Evolutionary conservation across 2,888 invertebrate species (phyloP).

Genomic region (Merodon equestris): DNA sequence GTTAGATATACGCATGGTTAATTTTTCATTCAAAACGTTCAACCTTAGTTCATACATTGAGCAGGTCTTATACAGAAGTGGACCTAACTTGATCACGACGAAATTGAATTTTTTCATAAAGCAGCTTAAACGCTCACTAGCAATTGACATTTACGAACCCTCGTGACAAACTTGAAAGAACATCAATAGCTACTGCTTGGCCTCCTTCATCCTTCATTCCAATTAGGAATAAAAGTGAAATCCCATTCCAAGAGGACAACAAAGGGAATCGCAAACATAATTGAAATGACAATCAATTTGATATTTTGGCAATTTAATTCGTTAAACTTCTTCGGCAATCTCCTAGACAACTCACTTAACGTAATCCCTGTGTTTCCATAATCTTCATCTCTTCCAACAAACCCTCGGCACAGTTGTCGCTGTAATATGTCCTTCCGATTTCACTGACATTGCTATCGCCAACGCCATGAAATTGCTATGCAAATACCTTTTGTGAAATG

Average conservation of each 20-base stretch:
- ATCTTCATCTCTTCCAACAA: background rate
- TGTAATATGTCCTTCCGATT: background rate
- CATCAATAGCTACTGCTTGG: no score
- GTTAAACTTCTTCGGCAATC: constrained; percentile 45
- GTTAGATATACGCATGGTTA: no score
- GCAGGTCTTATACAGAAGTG: no score
- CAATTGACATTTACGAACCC: no score
- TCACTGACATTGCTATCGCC: constrained; percentile 9
- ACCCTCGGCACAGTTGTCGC: background rate
- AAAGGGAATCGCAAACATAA: constrained; percentile 39
- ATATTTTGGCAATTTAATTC: constrained; percentile 63
- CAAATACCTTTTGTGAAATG: constrained; percentile 52
- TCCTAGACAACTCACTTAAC: constrained; percentile 20
- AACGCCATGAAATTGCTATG: constrained; percentile 59
- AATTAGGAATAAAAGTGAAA: no score
- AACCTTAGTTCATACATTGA: no score
- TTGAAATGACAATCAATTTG: constrained; percentile 64
- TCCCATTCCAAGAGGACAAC: background rate
- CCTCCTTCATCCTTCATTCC: no score
- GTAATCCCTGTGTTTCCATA: constrained; percentile 34
- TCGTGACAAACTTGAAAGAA: no score
- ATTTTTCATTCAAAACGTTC: no score
- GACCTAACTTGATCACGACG: no score
- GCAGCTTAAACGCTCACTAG: no score
- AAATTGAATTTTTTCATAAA: no score